Evolutionary conservation across 1,140 invertebrate genomes (phyloP), one percentile per base, ranked within the genome.

Genomic region (Octopus bimaculoides): DNA sequence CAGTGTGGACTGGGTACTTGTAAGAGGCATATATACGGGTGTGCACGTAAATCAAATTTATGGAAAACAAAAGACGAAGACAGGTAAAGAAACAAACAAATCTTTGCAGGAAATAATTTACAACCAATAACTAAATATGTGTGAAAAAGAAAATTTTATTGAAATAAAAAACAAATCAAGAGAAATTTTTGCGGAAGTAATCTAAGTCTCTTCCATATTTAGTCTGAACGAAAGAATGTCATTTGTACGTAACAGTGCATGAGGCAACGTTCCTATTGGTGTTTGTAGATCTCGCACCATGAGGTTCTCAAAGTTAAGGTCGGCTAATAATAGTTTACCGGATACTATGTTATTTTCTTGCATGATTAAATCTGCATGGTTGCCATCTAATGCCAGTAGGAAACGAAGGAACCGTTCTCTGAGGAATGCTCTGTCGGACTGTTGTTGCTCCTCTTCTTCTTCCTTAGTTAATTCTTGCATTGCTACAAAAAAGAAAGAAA

Each of bases 361-460:
- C 82, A 89, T 84, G 5, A 71, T 78, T 54, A 89, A 81, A 4
- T 85, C 74, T 8, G 85, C 84, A 4, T 80, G 69, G 56, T 83
- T 84, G 54, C 85, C 86, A n/a, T 76, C 81, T 54, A 88, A 9
- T 17, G 81, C 77, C 5, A 84, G 84, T 75, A 89, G 77, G 76
- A 89, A 78, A 52, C 88, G 82, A 7, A 90, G 79, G 82, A 89
- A 90, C 77, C 87, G 81, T 78, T 89, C 88, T 41, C 88, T 80
- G 8, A 90, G 78, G 75, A 88, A 86, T 66, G 87, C 86, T 75
- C 87, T 77, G 56, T 85, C 81, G 66, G 86, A 81, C 75, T 90
- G 88, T 20, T 87, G 84, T 26, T 80, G 69, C 55, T 76, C 75
- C 5, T 83, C 78, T 69, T 69, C 26, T 4, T 69, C 66, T 10